Evolutionary conservation across 2,797 vertebrate species (phyloP).

Genomic region (Enteromius paludinosus): DNA sequence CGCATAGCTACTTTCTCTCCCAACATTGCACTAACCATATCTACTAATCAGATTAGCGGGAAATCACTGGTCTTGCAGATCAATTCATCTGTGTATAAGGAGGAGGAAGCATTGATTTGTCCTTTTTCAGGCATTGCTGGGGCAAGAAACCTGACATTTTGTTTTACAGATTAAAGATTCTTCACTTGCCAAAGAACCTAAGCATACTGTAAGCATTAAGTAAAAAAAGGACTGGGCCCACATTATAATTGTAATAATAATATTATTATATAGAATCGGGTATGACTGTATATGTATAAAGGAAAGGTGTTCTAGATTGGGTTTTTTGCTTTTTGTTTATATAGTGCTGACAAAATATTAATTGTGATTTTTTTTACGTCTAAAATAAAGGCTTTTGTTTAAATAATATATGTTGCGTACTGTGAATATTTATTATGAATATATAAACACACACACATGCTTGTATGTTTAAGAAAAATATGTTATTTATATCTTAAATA

Average conservation of each 20-base stretch:
- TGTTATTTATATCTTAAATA: no score
- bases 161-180: not conserved
- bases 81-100: constrained; percentile 58
- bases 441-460: no score
- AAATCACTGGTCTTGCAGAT: constrained; percentile 49
- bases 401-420: no score
- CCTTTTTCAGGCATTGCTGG: constrained; percentile 38
- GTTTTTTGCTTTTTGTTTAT: not conserved
- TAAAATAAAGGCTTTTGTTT: no score
- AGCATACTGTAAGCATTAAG: not conserved
- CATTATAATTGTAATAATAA: no score
- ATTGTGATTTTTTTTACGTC: no score
- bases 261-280: not conserved
- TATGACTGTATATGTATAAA: not conserved
- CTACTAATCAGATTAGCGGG: constrained; percentile 64
- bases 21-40: constrained; percentile 46
- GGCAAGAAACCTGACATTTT: constrained; percentile 33
- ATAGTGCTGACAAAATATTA: no score
- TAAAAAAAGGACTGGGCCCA: not conserved
- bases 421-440: no score
- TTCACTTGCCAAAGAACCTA: not conserved
- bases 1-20: constrained; percentile 47
- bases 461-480: no score
- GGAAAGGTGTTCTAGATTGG: not conserved
- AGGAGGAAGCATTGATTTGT: constrained; percentile 55